phyloP scores from a whole-genome alignment of 1,140 invertebrate species.

The Orussus abietinus region DNA sequence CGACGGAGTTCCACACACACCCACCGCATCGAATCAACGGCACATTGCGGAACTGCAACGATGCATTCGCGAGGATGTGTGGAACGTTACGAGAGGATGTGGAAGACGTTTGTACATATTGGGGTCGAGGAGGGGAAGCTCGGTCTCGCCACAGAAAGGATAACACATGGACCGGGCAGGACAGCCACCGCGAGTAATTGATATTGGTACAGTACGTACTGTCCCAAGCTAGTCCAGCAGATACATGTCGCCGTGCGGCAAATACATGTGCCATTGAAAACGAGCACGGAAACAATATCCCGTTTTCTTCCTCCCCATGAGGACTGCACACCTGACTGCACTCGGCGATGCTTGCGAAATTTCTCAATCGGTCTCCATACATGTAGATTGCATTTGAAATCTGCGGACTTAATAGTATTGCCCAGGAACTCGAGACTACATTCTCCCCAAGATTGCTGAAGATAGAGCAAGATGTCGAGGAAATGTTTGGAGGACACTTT shows the following conservation, averaged over 20 bases:
- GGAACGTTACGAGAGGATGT: no score
- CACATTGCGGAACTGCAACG: no score
- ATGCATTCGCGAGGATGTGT: no score
- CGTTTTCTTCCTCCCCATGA: constrained; percentile 28
- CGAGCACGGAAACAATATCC: constrained; percentile 28
- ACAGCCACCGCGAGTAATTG: constrained; percentile 34
- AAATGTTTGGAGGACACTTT: no score
- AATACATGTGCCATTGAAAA: constrained; percentile 8
- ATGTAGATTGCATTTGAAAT: constrained; percentile 25
- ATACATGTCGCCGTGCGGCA: constrained; percentile 2
- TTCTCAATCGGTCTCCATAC: not conserved
- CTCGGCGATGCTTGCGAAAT: not conserved
- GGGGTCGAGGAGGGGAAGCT: constrained; percentile 17
- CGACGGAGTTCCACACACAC: no score
- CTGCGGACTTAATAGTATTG: constrained; percentile 31
- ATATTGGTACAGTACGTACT: constrained; percentile 31
- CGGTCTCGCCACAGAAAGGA: constrained; percentile 18
- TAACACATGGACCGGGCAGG: constrained; percentile 16
- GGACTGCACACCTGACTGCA: not conserved
- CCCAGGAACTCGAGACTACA: no score
- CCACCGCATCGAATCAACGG: no score
- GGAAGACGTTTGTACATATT: constrained; percentile 18
- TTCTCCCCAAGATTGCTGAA: no score
- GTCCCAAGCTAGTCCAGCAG: constrained; percentile 9
- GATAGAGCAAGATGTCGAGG: no score